These are phyloP conservation scores for Drosophila arawakana DNA, from an alignment of 1,140 invertebrate species.

Conservation along the genomic window DNA sequence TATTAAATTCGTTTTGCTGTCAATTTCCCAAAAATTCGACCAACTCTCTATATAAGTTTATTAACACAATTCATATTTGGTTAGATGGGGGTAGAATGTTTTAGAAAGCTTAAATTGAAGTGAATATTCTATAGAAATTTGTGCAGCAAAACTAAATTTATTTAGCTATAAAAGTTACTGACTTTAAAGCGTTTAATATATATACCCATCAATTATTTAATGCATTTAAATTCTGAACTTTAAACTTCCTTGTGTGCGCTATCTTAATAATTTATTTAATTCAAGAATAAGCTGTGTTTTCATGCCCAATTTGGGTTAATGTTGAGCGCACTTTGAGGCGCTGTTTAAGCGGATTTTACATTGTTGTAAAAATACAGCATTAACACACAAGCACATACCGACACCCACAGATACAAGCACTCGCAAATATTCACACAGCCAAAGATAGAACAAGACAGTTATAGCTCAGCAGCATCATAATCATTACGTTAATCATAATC, in stretches of 20 bases:
- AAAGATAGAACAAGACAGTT: slow-evolving; percentile 8
- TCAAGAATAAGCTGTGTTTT: not conserved
- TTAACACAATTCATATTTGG: too few species aligned
- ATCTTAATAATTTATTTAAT: too few species aligned
- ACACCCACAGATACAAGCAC: not conserved
- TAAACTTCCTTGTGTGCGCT: too few species aligned
- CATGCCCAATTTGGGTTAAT: slow-evolving; percentile 1
- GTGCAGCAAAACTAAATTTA: too few species aligned
- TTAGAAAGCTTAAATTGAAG: too few species aligned
- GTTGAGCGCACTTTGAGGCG: slow-evolving; percentile 24
- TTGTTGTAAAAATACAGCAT: slow-evolving; percentile 25
- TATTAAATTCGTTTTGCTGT: not conserved
- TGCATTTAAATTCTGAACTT: too few species aligned
- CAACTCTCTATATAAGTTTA: not conserved
- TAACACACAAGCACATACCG: not conserved
- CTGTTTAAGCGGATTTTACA: slow-evolving; percentile 29
- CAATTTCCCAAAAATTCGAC: not conserved
- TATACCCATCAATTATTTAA: too few species aligned
- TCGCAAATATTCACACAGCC: not conserved
- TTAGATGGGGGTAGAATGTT: too few species aligned
- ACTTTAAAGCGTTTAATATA: too few species aligned
- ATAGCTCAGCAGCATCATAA: slow-evolving; percentile 12
- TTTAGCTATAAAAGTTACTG: too few species aligned
- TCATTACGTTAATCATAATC: not conserved
- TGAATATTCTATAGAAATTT: too few species aligned